phyloP scores from a whole-genome alignment of 2,797 vertebrate genomes.

The Periparus ater region DNA sequence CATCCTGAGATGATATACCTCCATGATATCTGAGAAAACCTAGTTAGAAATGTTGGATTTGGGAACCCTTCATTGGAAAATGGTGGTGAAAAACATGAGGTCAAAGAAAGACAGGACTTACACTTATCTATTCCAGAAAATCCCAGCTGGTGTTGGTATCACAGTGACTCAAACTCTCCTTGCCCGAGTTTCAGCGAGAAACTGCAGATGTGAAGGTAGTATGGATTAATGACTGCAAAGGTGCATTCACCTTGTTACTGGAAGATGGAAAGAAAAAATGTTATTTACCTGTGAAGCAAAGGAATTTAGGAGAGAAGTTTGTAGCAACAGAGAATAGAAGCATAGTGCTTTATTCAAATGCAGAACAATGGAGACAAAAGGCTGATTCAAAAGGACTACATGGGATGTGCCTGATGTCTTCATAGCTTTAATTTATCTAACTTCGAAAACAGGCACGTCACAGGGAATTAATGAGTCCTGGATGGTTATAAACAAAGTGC shows the following conservation, averaged over 20 bases:
- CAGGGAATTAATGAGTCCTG: background rate
- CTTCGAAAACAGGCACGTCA: background rate
- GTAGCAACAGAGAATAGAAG: background rate
- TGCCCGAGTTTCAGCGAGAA: background rate
- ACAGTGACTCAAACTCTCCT: background rate
- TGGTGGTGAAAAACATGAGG: background rate
- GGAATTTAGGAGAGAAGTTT: background rate
- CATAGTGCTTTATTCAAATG: background rate
- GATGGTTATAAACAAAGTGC: background rate
- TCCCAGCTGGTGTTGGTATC: background rate
- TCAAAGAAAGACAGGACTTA: background rate
- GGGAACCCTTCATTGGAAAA: background rate
- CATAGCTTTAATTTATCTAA: background rate
- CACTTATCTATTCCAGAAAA: background rate
- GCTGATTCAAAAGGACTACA: background rate
- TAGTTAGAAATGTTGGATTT: background rate
- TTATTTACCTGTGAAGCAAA: background rate
- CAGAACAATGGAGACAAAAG: background rate
- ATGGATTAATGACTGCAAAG: background rate
- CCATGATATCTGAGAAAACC: background rate
- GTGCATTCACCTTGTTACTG: background rate
- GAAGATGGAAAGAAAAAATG: background rate
- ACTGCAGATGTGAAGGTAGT: background rate
- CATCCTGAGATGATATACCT: background rate
- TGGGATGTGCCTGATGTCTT: background rate